A percentile compares a stretch with the other conserved stretches of the same genome.
These are phyloP conservation scores for Drosophila anceps DNA, from an alignment of 2,888 invertebrate species.

Conservation along the genomic window DNA sequence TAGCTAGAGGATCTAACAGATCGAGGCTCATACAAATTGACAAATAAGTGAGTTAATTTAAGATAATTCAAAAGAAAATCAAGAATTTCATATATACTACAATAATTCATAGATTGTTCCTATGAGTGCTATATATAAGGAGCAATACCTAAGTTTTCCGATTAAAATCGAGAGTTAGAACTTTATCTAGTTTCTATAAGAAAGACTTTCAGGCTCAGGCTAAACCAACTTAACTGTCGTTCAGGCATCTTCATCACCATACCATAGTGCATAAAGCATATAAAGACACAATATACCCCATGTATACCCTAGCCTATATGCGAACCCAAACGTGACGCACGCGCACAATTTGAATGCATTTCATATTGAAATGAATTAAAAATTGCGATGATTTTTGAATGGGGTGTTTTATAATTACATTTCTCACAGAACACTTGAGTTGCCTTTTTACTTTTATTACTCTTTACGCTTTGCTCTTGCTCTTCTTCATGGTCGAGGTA, in stretches of 20 bases:
- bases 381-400: slow-evolving; percentile 58
- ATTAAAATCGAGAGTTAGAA: no score
- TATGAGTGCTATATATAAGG: no score
- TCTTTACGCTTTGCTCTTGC: background rate
- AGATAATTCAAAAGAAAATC: no score
- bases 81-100: no score
- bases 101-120: no score
- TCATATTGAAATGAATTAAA: slow-evolving; percentile 29
- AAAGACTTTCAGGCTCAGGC: background rate
- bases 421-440: slow-evolving; percentile 35
- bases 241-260: background rate
- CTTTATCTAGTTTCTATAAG: background rate
- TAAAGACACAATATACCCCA: slow-evolving; percentile 2
- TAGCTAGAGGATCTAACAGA: no score
- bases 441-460: background rate
- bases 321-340: slow-evolving; percentile 56
- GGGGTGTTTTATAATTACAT: slow-evolving; percentile 61
- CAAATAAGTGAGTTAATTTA: no score
- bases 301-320: background rate
- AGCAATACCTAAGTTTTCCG: no score
- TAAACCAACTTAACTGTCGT: background rate
- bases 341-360: slow-evolving; percentile 48
- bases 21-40: no score
- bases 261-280: background rate
- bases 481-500: slow-evolving; percentile 5